Evolutionary conservation across 2,113 vertebrate species (phyloP), one percentile per base, ranked within the genome.

Genomic region (Hystrix brachyura): DNA sequence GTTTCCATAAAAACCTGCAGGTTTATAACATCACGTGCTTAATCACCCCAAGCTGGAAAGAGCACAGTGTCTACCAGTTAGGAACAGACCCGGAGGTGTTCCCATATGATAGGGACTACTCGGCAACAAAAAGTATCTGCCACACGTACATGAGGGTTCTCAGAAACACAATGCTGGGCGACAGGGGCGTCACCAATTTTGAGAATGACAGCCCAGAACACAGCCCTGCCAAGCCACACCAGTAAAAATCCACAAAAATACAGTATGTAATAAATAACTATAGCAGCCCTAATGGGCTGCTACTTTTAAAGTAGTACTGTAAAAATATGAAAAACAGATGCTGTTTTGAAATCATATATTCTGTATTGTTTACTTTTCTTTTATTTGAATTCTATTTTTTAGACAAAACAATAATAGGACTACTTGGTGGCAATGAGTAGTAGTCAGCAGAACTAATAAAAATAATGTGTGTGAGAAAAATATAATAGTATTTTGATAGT

Each of bases 311-410:
- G 87, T 62, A 76, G 84, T 38, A 60, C 32, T 34, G 23, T 32
- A 81, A 53, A 80, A 76, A 65, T 60, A 67, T 57, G 15, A 95
- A 97, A 88, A 93, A 64, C 18, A 78, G 19, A 11, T 95, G 4
- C 29, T 94, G 57, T 65, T 80, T 80, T 94, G 57, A 65, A 96
- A 80, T 62, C 53, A 48, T 23, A 59, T 72, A 51, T 83, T 79
- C 69, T 65, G 1, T 64, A 59, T 55, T 59, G 3, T 79, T 93
- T 93, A 69, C 69, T 32, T 91, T 78, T 91, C 34, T 93, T 67
- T 59, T 69, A 72, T 12, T 84, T 55, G 87, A 7, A 90, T 67
- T 7, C 27, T 79, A 12, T 38, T 60, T 76, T 59, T 94, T 90
- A 95, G 95, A 64, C 59, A 79, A 82, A 48, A 81, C 46, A 79